Base-by-base conservation (phyloP, 2,888 invertebrate genomes). In the Liodrosophila aerea region DNA sequence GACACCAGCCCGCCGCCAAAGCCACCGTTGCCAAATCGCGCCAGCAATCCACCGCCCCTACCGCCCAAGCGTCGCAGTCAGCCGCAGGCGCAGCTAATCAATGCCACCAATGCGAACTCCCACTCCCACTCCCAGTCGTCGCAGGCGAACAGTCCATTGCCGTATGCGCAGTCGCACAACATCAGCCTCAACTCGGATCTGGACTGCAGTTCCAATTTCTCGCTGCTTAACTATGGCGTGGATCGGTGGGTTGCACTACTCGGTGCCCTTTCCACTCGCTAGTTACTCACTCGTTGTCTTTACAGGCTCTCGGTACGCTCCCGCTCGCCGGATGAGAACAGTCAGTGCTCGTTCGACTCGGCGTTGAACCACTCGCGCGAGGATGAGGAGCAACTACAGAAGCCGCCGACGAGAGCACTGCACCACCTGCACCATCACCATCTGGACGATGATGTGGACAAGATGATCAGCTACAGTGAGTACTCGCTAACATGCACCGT, bases 321-420 rank as follows among this genome's bases (percentile, higher is more conserved):
- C 36, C 94, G 94, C 77, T 93, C 93, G 12, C 93, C 93, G 11
- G 93, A 93, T 87, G 94, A 94, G 89, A 93, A 93, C 81, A 93
- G 93, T 62, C 91, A 93, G 68, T 90, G 96, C 49, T 97, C 97
- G 76, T 91, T 96, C 78, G 96, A 97, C 89, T 97, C 97, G 0
- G 95, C 96, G 89, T 91, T 96, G 77, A 97, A 97, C 90, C 95
- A 94, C 81, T 96, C 96, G n/a, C 93, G 95, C 57, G 94, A 95
- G 76, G 96, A 95, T 83, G 94, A 93, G 74, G 95, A 95, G 34
- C 80, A 66, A 5, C 40, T 62, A 18, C 57, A 61, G 41, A 74
- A 74, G 52, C 53, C 51, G 31, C 56, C 57, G 33, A 49, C 59
- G 47, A 52, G 62, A 29, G 60, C 40, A 29, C 27, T 53, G 4